These are phyloP conservation scores for Conus canariensis DNA, from an alignment of 2,888 invertebrate genomes.

Conservation along the genomic window DNA sequence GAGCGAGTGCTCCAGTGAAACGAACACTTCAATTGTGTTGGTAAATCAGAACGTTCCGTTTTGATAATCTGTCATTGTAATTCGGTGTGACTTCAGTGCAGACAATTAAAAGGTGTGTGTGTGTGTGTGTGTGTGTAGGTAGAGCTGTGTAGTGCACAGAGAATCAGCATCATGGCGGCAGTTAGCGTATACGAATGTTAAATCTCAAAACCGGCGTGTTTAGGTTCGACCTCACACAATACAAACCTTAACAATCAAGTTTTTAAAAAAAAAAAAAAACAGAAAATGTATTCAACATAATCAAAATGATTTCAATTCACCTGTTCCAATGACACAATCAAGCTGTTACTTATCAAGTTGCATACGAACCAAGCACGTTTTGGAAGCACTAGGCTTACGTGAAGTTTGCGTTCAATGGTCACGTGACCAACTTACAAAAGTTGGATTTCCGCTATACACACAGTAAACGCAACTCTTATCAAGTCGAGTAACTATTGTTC, in stretches of 20 bases:
- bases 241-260: background rate
- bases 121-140: too few species aligned
- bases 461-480: background rate
- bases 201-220: too few species aligned
- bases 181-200: too few species aligned
- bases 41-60: too few species aligned
- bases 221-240: background rate
- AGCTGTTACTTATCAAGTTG: background rate
- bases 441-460: background rate
- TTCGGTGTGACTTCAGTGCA: too few species aligned
- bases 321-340: background rate
- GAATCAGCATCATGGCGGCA: too few species aligned
- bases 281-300: background rate
- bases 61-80: too few species aligned
- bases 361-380: background rate
- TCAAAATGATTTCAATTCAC: background rate
- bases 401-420: background rate
- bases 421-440: constrained; percentile 1
- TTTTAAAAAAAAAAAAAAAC: too few species aligned
- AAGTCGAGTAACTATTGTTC: background rate
- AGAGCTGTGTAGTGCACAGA: too few species aligned
- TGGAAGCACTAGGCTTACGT: background rate
- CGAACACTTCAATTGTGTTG: too few species aligned
- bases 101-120: too few species aligned
- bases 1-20: too few species aligned